Evolutionary conservation across 1,140 invertebrate species (phyloP).

Genomic region (Mylabris phalerata): DNA sequence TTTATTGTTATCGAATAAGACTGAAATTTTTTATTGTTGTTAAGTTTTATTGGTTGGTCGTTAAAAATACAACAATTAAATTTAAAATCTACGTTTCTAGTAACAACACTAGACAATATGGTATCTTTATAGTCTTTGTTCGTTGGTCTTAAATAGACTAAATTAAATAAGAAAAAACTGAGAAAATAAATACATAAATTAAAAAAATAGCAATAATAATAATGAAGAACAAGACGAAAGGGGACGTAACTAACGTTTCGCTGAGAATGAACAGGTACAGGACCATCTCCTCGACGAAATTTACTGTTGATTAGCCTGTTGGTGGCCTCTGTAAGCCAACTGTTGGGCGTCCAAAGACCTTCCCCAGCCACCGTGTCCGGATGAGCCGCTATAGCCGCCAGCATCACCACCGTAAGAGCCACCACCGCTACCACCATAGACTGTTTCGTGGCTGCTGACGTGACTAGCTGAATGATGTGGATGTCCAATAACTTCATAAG

Average conservation of each 20-base stretch:
- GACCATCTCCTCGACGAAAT: constrained; percentile 18
- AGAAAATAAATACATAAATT: constrained; percentile 26
- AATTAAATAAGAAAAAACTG: constrained; percentile 15
- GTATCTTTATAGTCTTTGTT: constrained; percentile 28
- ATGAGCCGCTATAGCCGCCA: constrained; percentile 48
- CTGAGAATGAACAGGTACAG: constrained; percentile 41
- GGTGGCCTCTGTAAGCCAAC: constrained; percentile 66
- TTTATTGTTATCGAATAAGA: too few species aligned
- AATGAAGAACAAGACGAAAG: not conserved
- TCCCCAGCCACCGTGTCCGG: constrained; percentile 64
- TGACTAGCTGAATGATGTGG: constrained; percentile 68
- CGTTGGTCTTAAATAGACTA: constrained; percentile 18
- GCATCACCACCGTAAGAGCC: constrained; percentile 48
- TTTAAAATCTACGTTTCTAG: constrained; percentile 15
- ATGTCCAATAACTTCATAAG: constrained; percentile 75
- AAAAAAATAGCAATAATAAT: constrained; percentile 16
- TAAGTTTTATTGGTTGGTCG: constrained; percentile 20
- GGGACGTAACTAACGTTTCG: constrained; percentile 20
- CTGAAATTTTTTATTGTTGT: too few species aligned
- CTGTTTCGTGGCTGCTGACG: constrained; percentile 56
- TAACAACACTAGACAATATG: constrained; percentile 20
- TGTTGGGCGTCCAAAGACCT: constrained; percentile 63
- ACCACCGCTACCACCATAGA: constrained; percentile 47
- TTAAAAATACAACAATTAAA: constrained; percentile 25
- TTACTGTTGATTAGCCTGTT: constrained; percentile 38